These are phyloP conservation scores for Gymnorhina tibicen DNA, from an alignment of 2,113 vertebrate genomes.

Conservation along the genomic window DNA sequence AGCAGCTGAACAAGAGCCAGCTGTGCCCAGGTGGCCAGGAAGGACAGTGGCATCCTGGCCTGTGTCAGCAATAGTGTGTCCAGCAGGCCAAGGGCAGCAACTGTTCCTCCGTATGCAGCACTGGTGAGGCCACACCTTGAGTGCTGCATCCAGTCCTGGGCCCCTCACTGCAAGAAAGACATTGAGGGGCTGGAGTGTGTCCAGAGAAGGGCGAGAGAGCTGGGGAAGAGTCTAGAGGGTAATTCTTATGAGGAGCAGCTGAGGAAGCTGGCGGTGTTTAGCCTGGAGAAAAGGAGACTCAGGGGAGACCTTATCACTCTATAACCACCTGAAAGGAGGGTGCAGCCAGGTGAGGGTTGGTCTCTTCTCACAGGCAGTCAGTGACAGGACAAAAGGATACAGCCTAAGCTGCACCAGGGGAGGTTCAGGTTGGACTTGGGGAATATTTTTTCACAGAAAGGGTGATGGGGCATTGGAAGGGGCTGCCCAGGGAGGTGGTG, in stretches of 20 bases:
- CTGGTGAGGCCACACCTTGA: neutral
- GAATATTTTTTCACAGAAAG: neutral
- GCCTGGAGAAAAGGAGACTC: neutral
- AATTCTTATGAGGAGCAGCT: neutral
- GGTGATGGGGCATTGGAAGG: neutral
- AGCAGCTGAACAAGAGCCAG: neutral
- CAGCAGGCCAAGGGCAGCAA: neutral
- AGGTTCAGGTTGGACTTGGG: neutral
- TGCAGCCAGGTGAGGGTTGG: rapidly evolving
- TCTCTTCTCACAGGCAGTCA: neutral
- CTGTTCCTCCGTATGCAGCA: rapidly evolving
- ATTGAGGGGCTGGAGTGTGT: rapidly evolving
- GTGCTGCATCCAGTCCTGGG: rapidly evolving
- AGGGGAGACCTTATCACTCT: too few relatives aligned
- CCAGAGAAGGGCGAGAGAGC: neutral
- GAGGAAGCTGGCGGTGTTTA: rapidly evolving
- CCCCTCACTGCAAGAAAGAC: too few relatives aligned
- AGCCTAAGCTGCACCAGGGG: too few relatives aligned
- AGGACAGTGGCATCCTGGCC: neutral
- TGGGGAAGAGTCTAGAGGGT: neutral
- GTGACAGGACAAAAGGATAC: neutral
- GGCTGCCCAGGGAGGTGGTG: neutral
- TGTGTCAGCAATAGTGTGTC: neutral
- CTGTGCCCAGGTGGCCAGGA: neutral
- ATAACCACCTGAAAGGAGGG: rapidly evolving